Percentiles rank a stretch among this genome's conserved stretches.
These are phyloP conservation scores for Drosophila formosana DNA, from an alignment of 2,888 invertebrate genomes.

Conservation along the genomic window DNA sequence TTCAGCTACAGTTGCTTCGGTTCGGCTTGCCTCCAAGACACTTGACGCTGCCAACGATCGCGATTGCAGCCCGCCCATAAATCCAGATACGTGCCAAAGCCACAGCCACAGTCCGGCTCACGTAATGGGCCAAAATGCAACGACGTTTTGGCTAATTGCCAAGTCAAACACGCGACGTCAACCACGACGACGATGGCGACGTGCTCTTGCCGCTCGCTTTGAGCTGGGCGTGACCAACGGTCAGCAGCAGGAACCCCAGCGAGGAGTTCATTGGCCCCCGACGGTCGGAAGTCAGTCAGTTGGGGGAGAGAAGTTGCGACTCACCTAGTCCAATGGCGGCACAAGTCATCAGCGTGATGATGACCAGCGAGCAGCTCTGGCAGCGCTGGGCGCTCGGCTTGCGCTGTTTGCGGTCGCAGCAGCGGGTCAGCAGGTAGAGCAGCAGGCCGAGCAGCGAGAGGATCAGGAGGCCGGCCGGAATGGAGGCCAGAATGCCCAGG, in stretches of 20 bases:
- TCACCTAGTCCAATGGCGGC: conserved; percentile 93
- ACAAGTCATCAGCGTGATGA: conserved; percentile 92
- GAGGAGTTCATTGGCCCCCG: conserved; percentile 52
- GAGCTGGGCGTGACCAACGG: conserved; percentile 34
- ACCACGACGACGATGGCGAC: conserved; percentile 49
- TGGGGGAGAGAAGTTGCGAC: conserved; percentile 41
- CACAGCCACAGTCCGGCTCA: conserved; percentile 21
- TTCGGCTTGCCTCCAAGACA: conserved; percentile 22
- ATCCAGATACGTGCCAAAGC: conserved; percentile 65
- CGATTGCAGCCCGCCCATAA: conserved; percentile 48
- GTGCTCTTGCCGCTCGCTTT: conserved; percentile 36
- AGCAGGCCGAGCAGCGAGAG: conserved; percentile 94
- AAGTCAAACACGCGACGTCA: conserved; percentile 68
- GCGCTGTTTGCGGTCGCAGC: conserved; percentile 96
- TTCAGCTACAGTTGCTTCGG: conserved; percentile 8
- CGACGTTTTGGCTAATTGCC: conserved; percentile 71
- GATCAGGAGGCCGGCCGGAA: conserved; percentile 96
- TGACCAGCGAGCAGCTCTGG: conserved; percentile 85
- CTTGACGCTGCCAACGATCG: conserved; percentile 44
- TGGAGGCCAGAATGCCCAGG: conserved; percentile 95
- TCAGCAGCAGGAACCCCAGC: not conserved
- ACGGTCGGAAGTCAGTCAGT: not conserved
- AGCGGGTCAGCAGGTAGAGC: conserved; percentile 96
- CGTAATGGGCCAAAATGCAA: conserved; percentile 53
- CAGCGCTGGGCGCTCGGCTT: conserved; percentile 86